These are phyloP conservation scores for Hydrolagus affinis DNA, from an alignment of 2,113 vertebrate species.

Conservation along the genomic window DNA sequence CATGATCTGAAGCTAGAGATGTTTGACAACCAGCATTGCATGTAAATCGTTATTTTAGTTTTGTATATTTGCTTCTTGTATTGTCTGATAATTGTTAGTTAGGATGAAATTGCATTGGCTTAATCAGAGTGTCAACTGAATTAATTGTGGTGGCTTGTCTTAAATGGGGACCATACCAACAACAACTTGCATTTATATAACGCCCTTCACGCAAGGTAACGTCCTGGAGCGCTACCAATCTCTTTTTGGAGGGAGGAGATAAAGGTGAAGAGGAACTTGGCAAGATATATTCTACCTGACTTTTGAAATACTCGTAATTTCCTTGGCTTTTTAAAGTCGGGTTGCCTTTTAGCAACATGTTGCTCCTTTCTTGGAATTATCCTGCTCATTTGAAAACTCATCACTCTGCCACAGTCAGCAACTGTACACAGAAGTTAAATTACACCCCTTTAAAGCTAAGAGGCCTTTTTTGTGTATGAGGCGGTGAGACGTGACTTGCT, in stretches of 20 bases:
- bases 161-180: slow-evolving; percentile 24
- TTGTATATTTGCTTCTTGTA: slow-evolving; percentile 72
- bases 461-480: slow-evolving; percentile 4
- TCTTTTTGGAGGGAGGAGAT: background rate
- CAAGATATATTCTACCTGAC: background rate
- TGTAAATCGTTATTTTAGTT: slow-evolving; percentile 62
- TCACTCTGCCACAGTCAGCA: background rate
- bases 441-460: background rate
- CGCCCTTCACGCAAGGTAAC: too few species aligned
- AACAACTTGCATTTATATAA: too few species aligned
- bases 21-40: slow-evolving; percentile 74
- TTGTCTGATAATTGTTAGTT: slow-evolving; percentile 59
- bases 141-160: slow-evolving; percentile 34
- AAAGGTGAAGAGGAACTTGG: background rate
- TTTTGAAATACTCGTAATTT: background rate
- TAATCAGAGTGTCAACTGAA: slow-evolving; percentile 64
- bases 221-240: background rate
- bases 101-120: slow-evolving; percentile 62
- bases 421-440: slow-evolving; percentile 12
- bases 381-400: background rate
- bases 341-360: slow-evolving; percentile 7
- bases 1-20: slow-evolving; percentile 72
- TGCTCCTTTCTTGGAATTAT: slow-evolving; percentile 9
- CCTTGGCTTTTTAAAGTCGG: background rate
- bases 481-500: background rate